Evolutionary conservation across 2,113 vertebrate genomes (phyloP), one percentile per base, ranked within the genome.

Genomic region (Leptocoma aspasia): DNA sequence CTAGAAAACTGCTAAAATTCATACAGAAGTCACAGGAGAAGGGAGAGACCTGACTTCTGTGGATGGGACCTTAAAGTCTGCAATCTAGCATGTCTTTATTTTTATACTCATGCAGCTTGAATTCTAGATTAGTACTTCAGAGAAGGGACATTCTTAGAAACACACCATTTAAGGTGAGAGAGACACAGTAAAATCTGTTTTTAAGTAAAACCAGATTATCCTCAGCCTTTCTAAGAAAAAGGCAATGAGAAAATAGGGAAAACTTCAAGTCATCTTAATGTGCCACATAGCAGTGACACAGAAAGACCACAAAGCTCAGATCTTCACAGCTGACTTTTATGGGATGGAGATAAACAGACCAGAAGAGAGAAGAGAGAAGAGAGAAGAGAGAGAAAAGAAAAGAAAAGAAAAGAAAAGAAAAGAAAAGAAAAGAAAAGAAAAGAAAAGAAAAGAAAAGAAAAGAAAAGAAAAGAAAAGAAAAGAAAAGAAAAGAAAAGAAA

Each of bases 401-500:
- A 12, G 21, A 21, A 7, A 13, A 42, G 15, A 7, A 15, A 7
- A 11, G 3, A 6, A 10, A 26, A 14, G 9, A 17, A 54, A 69
- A 42, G 7, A 18, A 2, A 5, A 2, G 8, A 22, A 13, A 3
- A 12, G 21, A 21, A 7, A 13, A 42, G 15, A 7, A 15, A 7
- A 11, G 3, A 6, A 10, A 26, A 14, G 9, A 17, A 54, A 69
- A 42, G n/a, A n/a, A n/a, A n/a, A n/a, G n/a, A 24, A 45, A 42
- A 8, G 28, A 1, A 11, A 8, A 7, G 26, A 15, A 54, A 27
- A 59, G 49, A 20, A 9, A 9, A 11, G 16, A 14, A 27, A 13
- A 27, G n/a, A 12, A 6, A 26, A 14, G 9, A 19, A 4, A 7
- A 9, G 7, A 18, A 2, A 5, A 2, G 8, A 22, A 13, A 3